These are phyloP conservation scores for Stenichneumon culpator DNA, from an alignment of 2,888 invertebrate species.

Conservation along the genomic window DNA sequence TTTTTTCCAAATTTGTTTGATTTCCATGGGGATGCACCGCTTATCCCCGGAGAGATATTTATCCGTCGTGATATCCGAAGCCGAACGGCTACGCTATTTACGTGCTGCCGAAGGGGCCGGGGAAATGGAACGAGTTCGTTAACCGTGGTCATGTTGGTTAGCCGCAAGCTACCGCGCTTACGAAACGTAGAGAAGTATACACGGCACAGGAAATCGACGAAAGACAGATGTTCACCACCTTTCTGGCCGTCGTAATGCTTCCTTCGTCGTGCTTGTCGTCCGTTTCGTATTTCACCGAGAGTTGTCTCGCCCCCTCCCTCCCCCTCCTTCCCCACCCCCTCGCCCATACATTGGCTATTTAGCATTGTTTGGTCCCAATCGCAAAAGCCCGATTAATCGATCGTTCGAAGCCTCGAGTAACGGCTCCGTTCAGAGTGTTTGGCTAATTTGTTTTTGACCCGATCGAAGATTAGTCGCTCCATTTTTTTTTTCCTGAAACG, in stretches of 20 bases:
- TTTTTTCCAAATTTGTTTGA: no score
- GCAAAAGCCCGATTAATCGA: constrained; percentile 14
- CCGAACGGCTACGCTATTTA: constrained; percentile 55
- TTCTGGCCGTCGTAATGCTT: constrained; percentile 53
- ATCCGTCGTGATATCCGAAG: constrained; percentile 58
- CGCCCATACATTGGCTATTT: background rate
- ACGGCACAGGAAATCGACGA: constrained; percentile 60
- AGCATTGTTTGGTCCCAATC: constrained; percentile 25
- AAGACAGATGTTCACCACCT: constrained; percentile 67
- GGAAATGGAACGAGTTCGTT: constrained; percentile 75
- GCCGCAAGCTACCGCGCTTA: constrained; percentile 74
- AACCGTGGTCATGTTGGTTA: constrained; percentile 77
- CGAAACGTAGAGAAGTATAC: constrained; percentile 55
- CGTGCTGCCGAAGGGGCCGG: constrained; percentile 27
- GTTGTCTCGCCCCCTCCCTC: constrained; percentile 17
- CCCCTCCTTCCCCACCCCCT: background rate
- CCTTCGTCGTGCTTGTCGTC: constrained; percentile 32
- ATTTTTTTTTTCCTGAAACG: background rate
- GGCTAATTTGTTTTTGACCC: background rate
- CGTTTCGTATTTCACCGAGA: constrained; percentile 56
- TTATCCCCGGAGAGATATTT: constrained; percentile 41
- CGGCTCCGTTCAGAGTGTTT: background rate
- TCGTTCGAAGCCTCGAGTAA: constrained; percentile 18
- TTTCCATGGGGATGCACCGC: background rate
- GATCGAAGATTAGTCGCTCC: background rate